Percentiles rank a stretch among this genome's conserved stretches.
Evolutionary conservation across 2,888 invertebrate species (phyloP).

Genomic region (Eugnorisma glareosa): DNA sequence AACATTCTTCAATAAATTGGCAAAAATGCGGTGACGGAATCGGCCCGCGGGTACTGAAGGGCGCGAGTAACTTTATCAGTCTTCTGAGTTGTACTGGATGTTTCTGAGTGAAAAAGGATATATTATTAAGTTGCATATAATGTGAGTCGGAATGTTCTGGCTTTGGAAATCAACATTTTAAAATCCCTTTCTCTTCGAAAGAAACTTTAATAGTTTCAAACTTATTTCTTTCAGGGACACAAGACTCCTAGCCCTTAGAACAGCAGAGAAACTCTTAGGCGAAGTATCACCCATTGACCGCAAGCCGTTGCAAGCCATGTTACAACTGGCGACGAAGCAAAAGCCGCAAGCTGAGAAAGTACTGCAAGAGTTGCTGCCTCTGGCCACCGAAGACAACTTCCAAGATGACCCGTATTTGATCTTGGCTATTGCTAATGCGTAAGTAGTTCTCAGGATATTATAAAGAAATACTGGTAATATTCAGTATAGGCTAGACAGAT

Average conservation of each 20-base stretch:
- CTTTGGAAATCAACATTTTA: neutral
- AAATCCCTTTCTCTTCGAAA: neutral
- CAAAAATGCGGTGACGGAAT: neutral
- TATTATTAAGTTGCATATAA: neutral
- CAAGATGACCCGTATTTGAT: constrained; percentile 96
- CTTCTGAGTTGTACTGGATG: neutral
- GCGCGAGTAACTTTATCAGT: neutral
- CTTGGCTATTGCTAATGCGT: constrained; percentile 95
- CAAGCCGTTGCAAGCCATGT: constrained; percentile 94
- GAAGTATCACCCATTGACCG: constrained; percentile 94
- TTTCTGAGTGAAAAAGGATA: neutral
- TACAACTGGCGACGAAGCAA: constrained; percentile 95
- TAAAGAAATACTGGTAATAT: no score
- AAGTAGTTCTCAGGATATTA: constrained; percentile 66
- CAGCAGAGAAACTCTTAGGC: constrained; percentile 92
- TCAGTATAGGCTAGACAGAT: no score
- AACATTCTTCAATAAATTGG: neutral
- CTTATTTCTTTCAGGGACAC: constrained; percentile 90
- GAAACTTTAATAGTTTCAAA: neutral
- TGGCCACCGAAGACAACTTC: constrained; percentile 93
- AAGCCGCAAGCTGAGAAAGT: constrained; percentile 96
- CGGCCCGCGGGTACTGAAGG: neutral
- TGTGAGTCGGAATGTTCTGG: neutral
- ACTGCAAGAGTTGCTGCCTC: constrained; percentile 92
- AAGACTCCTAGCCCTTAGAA: constrained; percentile 95